Percentiles rank a stretch among this genome's conserved stretches.
These are phyloP conservation scores for Rhizomys pruinosus DNA, from an alignment of 2,113 vertebrate genomes.

Conservation along the genomic window DNA sequence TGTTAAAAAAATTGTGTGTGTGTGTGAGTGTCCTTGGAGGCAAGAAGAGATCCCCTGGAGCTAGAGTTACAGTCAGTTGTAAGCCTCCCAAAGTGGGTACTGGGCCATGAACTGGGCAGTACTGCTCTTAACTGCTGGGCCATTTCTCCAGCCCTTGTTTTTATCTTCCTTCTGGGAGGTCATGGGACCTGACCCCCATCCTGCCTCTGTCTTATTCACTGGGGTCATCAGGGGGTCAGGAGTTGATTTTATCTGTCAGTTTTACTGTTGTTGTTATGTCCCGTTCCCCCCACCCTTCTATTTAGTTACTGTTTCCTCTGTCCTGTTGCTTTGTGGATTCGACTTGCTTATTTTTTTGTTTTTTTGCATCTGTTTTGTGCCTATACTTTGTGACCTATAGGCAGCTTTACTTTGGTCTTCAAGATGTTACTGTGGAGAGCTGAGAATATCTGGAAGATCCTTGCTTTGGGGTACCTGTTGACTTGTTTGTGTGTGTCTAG, in stretches of 20 bases:
- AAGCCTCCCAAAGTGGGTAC: background rate
- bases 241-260: background rate
- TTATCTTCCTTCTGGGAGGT: too few relatives aligned
- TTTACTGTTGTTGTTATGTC: background rate
- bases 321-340: background rate
- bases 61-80: background rate
- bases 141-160: background rate
- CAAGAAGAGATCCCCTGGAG: background rate
- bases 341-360: background rate
- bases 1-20: background rate
- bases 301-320: background rate
- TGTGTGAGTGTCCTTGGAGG: background rate
- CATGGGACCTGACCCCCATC: background rate
- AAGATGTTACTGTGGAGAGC: background rate
- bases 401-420: background rate
- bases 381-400: background rate
- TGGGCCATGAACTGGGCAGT: background rate
- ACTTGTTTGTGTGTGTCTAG: fast-evolving
- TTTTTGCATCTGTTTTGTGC: background rate
- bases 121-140: background rate
- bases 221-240: background rate
- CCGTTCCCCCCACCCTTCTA: too few relatives aligned
- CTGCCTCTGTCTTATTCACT: background rate
- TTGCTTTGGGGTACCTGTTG: fast-evolving
- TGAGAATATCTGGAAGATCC: background rate